Evolutionary conservation across 1,140 invertebrate genomes (phyloP).

Genomic region (Scaptodrosophila lebanonensis): DNA sequence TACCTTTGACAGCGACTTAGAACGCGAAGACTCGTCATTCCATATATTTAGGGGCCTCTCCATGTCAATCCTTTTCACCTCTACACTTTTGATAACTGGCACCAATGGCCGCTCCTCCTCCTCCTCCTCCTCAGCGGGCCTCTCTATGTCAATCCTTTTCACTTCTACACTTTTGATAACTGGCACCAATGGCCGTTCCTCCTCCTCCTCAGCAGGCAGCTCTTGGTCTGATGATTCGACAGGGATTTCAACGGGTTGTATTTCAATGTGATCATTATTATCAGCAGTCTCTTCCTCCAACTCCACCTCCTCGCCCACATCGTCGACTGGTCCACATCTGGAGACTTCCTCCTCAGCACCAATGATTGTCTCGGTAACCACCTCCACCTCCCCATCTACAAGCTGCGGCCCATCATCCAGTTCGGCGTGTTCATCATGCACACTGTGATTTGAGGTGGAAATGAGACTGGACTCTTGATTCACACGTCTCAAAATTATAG

Average conservation of each 20-base stretch:
- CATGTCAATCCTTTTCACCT: too few relatives aligned
- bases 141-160: too few relatives aligned
- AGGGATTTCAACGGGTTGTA: too few relatives aligned
- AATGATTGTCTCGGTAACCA: conserved; percentile 36
- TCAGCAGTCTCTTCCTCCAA: conserved; percentile 20
- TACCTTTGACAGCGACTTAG: too few relatives aligned
- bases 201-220: conserved; percentile 8
- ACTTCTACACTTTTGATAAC: too few relatives aligned
- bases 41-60: too few relatives aligned
- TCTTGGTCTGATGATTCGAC: too few relatives aligned
- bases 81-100: too few relatives aligned
- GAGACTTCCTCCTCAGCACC: conserved; percentile 13
- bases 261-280: conserved; percentile 29
- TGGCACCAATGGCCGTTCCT: conserved; percentile 7
- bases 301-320: conserved; percentile 29
- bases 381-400: conserved; percentile 27
- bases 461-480: conserved; percentile 46
- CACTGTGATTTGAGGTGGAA: conserved; percentile 13
- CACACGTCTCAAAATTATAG: conserved; percentile 52
- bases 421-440: conserved; percentile 5
- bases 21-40: too few relatives aligned
- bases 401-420: not conserved
- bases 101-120: not conserved
- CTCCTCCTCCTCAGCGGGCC: too few relatives aligned
- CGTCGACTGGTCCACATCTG: not conserved